Evolutionary conservation across 2,113 vertebrate genomes (phyloP).

Genomic region (Microtus montanus): DNA sequence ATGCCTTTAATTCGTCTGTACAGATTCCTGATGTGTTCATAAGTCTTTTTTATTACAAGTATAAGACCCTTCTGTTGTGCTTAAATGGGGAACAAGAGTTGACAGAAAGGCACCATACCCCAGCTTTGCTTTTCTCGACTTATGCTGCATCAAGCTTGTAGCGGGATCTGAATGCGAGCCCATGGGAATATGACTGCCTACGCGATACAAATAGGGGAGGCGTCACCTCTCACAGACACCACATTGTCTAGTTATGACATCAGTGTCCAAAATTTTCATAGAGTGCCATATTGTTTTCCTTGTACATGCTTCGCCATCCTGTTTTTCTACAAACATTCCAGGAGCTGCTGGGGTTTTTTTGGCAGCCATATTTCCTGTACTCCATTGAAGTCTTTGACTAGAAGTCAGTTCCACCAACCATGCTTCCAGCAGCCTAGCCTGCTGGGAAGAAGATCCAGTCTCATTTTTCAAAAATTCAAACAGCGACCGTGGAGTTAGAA

Average conservation of each 20-base stretch:
- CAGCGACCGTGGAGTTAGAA: slow-evolving; percentile 51
- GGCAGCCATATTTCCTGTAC: slow-evolving; percentile 58
- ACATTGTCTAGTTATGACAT: slow-evolving; percentile 46
- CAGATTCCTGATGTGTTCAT: slow-evolving; percentile 58
- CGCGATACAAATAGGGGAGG: not conserved
- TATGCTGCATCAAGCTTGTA: not conserved
- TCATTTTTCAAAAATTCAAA: slow-evolving; percentile 52
- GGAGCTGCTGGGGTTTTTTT: not conserved
- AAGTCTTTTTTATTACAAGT: slow-evolving; percentile 76
- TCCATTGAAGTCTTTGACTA: slow-evolving; percentile 61
- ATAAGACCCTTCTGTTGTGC: slow-evolving; percentile 56
- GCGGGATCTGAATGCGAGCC: not conserved
- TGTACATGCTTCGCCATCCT: slow-evolving; percentile 46
- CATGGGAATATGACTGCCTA: no score
- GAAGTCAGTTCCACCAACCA: not conserved
- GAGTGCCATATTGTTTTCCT: slow-evolving; percentile 79
- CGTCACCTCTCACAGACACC: slow-evolving; percentile 27
- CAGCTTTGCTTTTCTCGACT: slow-evolving; percentile 46
- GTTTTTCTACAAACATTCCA: slow-evolving; percentile 56
- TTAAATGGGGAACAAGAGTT: slow-evolving; percentile 16
- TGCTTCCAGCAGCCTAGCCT: not conserved
- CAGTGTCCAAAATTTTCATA: slow-evolving; percentile 52
- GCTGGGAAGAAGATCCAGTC: slow-evolving; percentile 37
- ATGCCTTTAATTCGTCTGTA: slow-evolving; percentile 74
- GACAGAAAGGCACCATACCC: slow-evolving; percentile 45